phyloP scores from a whole-genome alignment of 1,140 invertebrate genomes.

The Chrysoperla carnea region DNA sequence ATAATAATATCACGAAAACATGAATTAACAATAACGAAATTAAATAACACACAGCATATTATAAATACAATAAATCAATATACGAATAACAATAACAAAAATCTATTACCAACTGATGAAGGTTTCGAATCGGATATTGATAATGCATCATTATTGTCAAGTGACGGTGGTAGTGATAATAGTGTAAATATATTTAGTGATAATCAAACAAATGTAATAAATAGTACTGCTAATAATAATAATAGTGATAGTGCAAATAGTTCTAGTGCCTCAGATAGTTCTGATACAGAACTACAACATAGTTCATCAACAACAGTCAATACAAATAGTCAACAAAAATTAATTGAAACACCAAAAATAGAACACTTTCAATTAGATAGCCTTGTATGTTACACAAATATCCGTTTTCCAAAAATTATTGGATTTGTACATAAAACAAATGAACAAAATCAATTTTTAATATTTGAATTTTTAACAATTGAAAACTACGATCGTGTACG shows the following conservation, averaged over 20 bases:
- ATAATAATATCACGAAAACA: not conserved
- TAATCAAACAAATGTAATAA: constrained; percentile 9
- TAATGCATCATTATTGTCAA: constrained; percentile 19
- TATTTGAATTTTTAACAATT: constrained; percentile 19
- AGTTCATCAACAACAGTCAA: constrained; percentile 5
- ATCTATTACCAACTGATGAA: constrained; percentile 13
- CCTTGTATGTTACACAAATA: constrained; percentile 22
- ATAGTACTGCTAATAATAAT: no score
- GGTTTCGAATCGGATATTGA: constrained; percentile 25
- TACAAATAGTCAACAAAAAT: not conserved
- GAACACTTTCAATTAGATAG: constrained; percentile 20
- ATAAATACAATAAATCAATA: not conserved
- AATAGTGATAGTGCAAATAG: constrained; percentile 19
- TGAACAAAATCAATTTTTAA: constrained; percentile 14
- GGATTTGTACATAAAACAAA: constrained; percentile 21
- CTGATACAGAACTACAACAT: constrained; percentile 11
- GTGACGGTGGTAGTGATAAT: constrained; percentile 15
- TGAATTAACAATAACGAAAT: not conserved
- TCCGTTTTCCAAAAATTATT: constrained; percentile 17
- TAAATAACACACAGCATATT: not conserved
- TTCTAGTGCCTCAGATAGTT: constrained; percentile 18
- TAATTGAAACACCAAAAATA: not conserved
- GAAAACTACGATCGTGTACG: constrained; percentile 19
- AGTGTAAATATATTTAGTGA: constrained; percentile 7
- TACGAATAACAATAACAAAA: not conserved